These are phyloP conservation scores for Sinohyriopsis cumingii DNA, from an alignment of 2,888 invertebrate genomes.

Conservation along the genomic window DNA sequence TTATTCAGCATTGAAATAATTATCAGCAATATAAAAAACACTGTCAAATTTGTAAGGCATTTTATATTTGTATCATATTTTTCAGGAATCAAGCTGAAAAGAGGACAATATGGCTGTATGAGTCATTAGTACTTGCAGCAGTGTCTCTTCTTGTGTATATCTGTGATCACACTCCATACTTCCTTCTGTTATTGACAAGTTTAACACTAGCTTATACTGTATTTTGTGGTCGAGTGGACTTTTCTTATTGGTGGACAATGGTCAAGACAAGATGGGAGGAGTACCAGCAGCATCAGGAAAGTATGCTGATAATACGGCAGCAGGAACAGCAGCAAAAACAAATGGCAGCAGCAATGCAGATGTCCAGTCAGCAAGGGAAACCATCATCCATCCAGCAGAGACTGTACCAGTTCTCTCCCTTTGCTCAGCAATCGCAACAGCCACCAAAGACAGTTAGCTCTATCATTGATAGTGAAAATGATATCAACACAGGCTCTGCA, in stretches of 20 bases:
- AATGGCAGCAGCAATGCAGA: background rate
- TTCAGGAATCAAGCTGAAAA: slow-evolving; percentile 62
- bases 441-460: background rate
- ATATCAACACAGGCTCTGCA: no score
- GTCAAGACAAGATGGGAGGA: slow-evolving; percentile 65
- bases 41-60: background rate
- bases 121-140: slow-evolving; percentile 48
- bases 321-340: slow-evolving; percentile 16
- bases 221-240: slow-evolving; percentile 48
- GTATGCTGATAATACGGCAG: background rate
- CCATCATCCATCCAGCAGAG: background rate
- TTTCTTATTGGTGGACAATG: slow-evolving; percentile 46
- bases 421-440: slow-evolving; percentile 1
- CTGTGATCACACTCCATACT: slow-evolving; percentile 59
- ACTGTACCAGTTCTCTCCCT: background rate
- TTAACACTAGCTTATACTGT: slow-evolving; percentile 63
- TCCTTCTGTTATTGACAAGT: slow-evolving; percentile 50
- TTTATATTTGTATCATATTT: background rate
- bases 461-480: no score
- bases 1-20: background rate
- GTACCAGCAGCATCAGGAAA: slow-evolving; percentile 55
- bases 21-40: background rate
- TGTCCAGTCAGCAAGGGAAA: slow-evolving; percentile 2
- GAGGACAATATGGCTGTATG: slow-evolving; percentile 61
- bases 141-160: slow-evolving; percentile 52